Evolutionary conservation across 2,113 vertebrate genomes (phyloP).

Genomic region (Pyrgilauda ruficollis): DNA sequence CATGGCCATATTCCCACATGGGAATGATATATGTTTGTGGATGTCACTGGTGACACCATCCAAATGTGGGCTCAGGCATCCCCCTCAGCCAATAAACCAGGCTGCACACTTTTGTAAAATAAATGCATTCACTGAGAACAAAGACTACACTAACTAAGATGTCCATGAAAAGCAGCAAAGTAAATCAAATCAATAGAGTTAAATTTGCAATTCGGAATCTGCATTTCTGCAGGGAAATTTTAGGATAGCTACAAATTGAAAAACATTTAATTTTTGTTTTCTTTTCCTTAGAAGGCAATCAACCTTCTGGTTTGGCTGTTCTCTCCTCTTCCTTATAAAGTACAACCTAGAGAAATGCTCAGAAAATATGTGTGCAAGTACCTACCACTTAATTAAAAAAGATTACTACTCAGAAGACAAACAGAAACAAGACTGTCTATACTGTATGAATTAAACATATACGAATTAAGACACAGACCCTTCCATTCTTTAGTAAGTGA

Average conservation of each 20-base stretch:
- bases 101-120: not conserved
- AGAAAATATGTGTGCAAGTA: not conserved
- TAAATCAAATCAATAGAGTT: not conserved
- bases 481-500: not conserved
- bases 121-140: not conserved
- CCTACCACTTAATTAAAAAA: not conserved
- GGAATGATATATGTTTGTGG: not conserved
- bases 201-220: not conserved
- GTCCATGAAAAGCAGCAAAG: not conserved
- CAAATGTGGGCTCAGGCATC: not conserved
- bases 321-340: not conserved
- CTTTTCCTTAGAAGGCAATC: not conserved
- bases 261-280: not conserved
- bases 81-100: not conserved
- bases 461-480: not conserved
- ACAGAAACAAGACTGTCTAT: not conserved
- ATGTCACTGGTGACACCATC: not conserved
- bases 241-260: not conserved
- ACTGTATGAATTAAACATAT: not conserved
- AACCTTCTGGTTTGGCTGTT: not conserved
- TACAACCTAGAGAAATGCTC: not conserved
- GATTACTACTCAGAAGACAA: not conserved
- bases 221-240: not conserved
- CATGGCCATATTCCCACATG: fast-evolving
- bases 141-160: not conserved